Percentiles rank a stretch among this genome's conserved stretches.
Conservation (phyloP, 2,113 vertebrate genomes). For the Vidua chalybeata region DNA sequence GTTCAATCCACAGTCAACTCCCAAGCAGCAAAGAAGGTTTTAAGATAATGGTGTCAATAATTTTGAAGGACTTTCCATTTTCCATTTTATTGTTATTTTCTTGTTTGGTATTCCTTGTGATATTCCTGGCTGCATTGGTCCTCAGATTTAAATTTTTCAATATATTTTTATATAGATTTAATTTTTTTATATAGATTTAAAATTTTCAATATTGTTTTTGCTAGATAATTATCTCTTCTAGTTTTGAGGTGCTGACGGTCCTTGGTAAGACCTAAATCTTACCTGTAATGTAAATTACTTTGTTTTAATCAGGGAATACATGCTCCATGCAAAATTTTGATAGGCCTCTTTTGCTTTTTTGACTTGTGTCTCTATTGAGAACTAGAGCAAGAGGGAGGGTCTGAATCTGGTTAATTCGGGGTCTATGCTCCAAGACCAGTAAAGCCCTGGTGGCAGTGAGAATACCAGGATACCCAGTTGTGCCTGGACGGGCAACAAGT, state of each 20-base stretch:
- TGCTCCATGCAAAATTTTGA: background rate
- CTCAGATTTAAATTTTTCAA: too few species aligned
- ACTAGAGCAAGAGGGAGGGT: background rate
- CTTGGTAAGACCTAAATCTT: background rate
- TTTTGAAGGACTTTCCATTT: background rate
- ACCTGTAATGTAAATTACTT: background rate
- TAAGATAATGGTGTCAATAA: background rate
- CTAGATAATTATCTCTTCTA: background rate
- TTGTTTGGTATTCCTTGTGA: background rate
- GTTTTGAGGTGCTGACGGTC: background rate
- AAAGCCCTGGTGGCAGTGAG: background rate
- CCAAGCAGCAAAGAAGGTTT: fast-evolving
- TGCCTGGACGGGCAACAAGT: background rate
- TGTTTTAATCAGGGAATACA: background rate
- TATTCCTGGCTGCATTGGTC: too few species aligned
- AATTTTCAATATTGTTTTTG: background rate
- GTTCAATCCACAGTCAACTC: background rate
- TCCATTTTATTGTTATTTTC: background rate
- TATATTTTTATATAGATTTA: too few species aligned
- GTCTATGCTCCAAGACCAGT: background rate
- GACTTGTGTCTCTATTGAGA: background rate
- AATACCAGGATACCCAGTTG: background rate
- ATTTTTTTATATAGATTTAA: too few species aligned
- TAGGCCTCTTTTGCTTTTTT: background rate
- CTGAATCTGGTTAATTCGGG: background rate